Percentiles rank a stretch among this genome's conserved stretches.
phyloP scores from a whole-genome alignment of 2,888 invertebrate species.

The Beris chalybata region DNA sequence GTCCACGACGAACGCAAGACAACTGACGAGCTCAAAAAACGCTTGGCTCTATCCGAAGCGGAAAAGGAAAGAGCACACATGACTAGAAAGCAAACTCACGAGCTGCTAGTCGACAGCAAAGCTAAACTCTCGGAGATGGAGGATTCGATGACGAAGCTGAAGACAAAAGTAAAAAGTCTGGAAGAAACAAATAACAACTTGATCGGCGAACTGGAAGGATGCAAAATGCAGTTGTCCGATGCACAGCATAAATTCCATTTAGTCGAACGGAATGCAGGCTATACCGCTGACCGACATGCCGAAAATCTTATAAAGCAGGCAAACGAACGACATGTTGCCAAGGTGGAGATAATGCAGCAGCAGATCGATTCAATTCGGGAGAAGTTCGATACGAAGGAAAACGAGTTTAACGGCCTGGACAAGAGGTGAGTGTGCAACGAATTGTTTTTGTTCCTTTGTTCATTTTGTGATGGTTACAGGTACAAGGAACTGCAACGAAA shows the following conservation, averaged over 20 bases:
- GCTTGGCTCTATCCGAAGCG: constrained; percentile 62
- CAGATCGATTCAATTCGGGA: constrained; percentile 55
- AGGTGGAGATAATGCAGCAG: constrained; percentile 58
- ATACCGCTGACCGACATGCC: constrained; percentile 48
- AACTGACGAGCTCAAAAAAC: constrained; percentile 58
- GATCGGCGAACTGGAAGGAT: constrained; percentile 60
- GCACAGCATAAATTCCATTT: constrained; percentile 53
- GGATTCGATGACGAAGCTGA: constrained; percentile 47
- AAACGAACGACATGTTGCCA: constrained; percentile 58
- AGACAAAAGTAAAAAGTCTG: constrained; percentile 55
- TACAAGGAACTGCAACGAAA: constrained; percentile 63
- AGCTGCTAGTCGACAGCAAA: constrained; percentile 60
- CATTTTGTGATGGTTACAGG: constrained; percentile 35
- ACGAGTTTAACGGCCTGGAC: constrained; percentile 61
- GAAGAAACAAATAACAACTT: constrained; percentile 58
- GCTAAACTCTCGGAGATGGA: constrained; percentile 52
- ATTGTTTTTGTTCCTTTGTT: too few species aligned
- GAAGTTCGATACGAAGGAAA: constrained; percentile 57
- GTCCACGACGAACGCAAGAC: constrained; percentile 46
- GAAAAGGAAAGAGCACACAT: constrained; percentile 64
- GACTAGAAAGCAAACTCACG: constrained; percentile 65
- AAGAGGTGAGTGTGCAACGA: constrained; percentile 45
- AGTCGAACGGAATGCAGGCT: constrained; percentile 49
- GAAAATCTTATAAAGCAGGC: constrained; percentile 55
- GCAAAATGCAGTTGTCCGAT: constrained; percentile 60